phyloP scores from a whole-genome alignment of 1,140 invertebrate species.

The Helicoverpa zea region DNA sequence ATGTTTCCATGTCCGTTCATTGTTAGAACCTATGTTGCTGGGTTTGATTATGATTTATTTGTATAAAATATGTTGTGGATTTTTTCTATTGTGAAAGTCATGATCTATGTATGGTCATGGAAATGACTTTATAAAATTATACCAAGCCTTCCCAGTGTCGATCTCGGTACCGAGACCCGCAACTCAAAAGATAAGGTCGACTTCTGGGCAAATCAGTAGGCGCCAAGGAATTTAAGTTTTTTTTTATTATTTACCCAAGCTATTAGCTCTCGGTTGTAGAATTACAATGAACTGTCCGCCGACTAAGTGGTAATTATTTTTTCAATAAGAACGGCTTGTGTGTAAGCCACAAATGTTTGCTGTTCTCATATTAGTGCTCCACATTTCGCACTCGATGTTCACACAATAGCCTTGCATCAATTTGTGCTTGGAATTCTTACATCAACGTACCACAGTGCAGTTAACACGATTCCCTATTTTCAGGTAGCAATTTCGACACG shows the following conservation, averaged over 20 bases:
- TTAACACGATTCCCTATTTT: conserved; percentile 52
- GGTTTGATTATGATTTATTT: too few relatives aligned
- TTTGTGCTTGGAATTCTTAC: conserved; percentile 52
- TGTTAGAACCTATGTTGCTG: neutral
- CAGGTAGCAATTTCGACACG: conserved; percentile 44
- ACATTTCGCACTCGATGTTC: conserved; percentile 54
- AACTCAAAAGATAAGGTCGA: neutral
- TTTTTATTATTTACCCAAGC: conserved; percentile 9
- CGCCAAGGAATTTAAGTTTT: conserved; percentile 29
- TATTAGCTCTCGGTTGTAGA: conserved; percentile 21
- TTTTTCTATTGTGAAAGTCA: too few relatives aligned
- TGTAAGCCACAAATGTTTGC: conserved; percentile 54
- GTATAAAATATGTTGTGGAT: too few relatives aligned
- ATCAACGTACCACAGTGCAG: conserved; percentile 49
- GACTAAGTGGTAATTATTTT: conserved; percentile 47
- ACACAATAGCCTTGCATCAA: conserved; percentile 58
- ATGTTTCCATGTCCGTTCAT: conserved; percentile 24
- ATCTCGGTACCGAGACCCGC: neutral
- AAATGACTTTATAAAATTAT: too few relatives aligned
- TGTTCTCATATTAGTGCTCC: conserved; percentile 57
- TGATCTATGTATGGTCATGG: too few relatives aligned
- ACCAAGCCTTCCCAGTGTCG: too few relatives aligned
- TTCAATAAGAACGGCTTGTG: conserved; percentile 37
- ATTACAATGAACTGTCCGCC: conserved; percentile 18
- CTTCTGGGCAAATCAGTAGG: neutral